Percentiles rank a stretch among this genome's conserved stretches.
These are phyloP conservation scores for Harpalus rufipes DNA, from an alignment of 2,888 invertebrate genomes.

Conservation along the genomic window DNA sequence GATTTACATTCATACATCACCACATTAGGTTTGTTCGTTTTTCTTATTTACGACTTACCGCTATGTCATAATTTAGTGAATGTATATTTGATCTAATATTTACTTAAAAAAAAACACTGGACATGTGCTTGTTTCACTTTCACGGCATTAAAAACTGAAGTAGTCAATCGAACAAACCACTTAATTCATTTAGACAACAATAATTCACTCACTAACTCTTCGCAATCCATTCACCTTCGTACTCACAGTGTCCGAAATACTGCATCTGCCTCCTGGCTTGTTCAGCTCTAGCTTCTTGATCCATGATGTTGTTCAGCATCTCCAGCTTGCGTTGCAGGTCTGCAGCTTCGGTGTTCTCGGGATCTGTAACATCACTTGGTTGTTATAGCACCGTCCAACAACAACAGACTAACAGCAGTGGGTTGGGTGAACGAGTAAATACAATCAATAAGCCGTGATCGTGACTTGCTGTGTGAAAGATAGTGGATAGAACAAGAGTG, in stretches of 20 bases:
- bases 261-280: constrained; percentile 89
- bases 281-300: constrained; percentile 89
- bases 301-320: constrained; percentile 93
- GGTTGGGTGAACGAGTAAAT: neutral
- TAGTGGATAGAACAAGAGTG: neutral
- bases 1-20: no score
- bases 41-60: no score
- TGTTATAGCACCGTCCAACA: constrained; percentile 9
- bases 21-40: no score
- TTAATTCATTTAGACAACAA: neutral
- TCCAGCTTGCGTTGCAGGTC: constrained; percentile 95
- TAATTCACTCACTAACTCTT: neutral
- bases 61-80: no score
- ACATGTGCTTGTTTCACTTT: no score
- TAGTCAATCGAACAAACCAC: no score
- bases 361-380: constrained; percentile 81
- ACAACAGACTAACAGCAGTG: neutral
- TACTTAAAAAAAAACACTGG: no score
- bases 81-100: no score
- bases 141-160: no score
- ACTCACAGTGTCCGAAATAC: constrained; percentile 90
- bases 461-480: neutral
- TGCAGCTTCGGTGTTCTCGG: constrained; percentile 91
- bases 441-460: constrained; percentile 16
- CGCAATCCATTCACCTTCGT: constrained; percentile 64